These are phyloP conservation scores for Myanophis thanlyinensis DNA, from an alignment of 2,113 vertebrate genomes.

Conservation along the genomic window DNA sequence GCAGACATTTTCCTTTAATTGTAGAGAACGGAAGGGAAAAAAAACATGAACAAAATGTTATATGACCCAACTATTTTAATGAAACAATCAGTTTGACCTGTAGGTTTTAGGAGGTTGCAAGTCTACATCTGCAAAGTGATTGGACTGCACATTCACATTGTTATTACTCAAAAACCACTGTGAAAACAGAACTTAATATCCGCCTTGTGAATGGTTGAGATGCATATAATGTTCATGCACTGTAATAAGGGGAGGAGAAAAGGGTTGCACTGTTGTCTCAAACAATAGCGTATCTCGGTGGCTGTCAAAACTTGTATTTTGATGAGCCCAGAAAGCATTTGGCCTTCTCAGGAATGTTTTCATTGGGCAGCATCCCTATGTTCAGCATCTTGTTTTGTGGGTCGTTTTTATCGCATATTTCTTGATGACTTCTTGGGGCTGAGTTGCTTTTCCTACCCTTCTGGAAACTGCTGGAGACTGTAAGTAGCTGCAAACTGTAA, in stretches of 20 bases:
- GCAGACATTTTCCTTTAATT: conserved; percentile 1
- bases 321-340: neutral
- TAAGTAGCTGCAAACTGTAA: neutral
- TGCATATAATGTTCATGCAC: conserved; percentile 1
- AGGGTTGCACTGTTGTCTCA: neutral
- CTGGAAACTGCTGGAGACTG: conserved; percentile 1
- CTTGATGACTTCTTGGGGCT: conserved; percentile 14
- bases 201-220: neutral
- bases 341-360: neutral
- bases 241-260: conserved; percentile 22
- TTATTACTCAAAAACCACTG: neutral
- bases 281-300: conserved; percentile 6
- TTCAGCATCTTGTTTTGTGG: neutral
- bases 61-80: conserved; percentile 4
- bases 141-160: neutral
- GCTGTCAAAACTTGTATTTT: conserved; percentile 29
- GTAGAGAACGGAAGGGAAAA: neutral
- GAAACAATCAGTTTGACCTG: neutral
- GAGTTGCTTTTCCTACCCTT: neutral
- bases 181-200: neutral
- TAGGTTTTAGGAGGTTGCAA: neutral
- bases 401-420: neutral
- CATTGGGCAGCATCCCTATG: neutral
- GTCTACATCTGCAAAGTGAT: neutral
- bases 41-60: neutral